Evolutionary conservation across 2,797 vertebrate genomes (phyloP), one percentile per base, ranked within the genome.

Genomic region (Enteromius unitaeniatus): DNA sequence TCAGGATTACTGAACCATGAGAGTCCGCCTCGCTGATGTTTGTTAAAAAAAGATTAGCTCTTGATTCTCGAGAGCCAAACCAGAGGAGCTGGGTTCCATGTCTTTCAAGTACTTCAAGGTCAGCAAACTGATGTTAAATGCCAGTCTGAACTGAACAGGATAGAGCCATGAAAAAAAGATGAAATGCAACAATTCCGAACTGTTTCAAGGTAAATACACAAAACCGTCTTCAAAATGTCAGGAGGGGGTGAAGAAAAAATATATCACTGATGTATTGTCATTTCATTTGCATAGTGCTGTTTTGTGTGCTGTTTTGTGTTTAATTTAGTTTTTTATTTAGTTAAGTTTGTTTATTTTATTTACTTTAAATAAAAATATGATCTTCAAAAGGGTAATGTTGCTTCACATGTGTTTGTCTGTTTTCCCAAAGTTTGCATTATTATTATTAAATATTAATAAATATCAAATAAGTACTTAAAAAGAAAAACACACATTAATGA

Each of bases 21-120:
- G 28, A 67, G 67, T 82, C 40, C 2, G 42, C 13, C 0, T 49
- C 10, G 19, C 23, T 34, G 31, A 53, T 28, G 23, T 74, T 80
- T 47, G 10, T 37, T 60, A 28, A 21, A 7, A 21, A 40, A 23
- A 74, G 28, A 31, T 78, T 75, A 81, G 42, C 58, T 69, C 49
- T 34, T 0, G 19, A 51, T 72, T 81, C 47, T 74, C 45, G 51
- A 76, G 31, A 82, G 34, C 34, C 31, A 53, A 53, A 55, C 49
- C n/a, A 45, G 23, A 10, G 7, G 14, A n/a, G 9, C 51, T 21
- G 3, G 31, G 55, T 67, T 6, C 1, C 17, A 23, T 28, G 55
- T 84, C 37, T 73, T 86, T 65, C 58, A 81, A 47, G 26, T 15
- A 64, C 42, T 51, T 79, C 87, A 87, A 79, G 78, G 78, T 77